Evolutionary conservation across 1,140 invertebrate species (phyloP), one percentile per base, ranked within the genome.

Genomic region (Drosophila santomea): DNA sequence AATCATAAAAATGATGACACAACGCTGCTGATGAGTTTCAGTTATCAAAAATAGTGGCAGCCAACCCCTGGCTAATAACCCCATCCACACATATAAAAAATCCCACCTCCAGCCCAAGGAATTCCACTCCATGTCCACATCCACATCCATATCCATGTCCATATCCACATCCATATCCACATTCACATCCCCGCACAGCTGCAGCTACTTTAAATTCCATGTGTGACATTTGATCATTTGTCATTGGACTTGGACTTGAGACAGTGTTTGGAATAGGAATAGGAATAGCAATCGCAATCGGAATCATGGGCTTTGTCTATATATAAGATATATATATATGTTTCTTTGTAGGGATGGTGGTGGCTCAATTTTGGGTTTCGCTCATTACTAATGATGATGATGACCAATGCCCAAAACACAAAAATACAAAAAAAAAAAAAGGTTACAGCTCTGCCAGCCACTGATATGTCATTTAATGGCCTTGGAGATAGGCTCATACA

Each of bases 121-220:
- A 63, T 23, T 48, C 60, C 63, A 48, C 63, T 64, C 63, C 12
- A 67, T n/a, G 28, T 38, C 61, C 48, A 67, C 20, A 36, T 38
- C 61, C 48, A 67, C n/a, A 36, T 38, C 61, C 48, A 67, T 2
- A 20, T 38, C 61, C 48, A 17, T 17, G 17, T 20, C 20, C 20
- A 20, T 2, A 20, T 64, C 63, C 20, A 20, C 1, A 20, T 64
- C 63, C 48, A 17, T 20, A 20, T 20, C 20, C 20, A 20, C 20
- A 20, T 64, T 60, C 12, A 67, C 20, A 36, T 38, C 61, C 48
- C 14, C 15, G 48, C 78, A 59, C 79, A 83, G 83, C 80, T 88
- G 84, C 62, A 88, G 83, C 83, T 88, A 88, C 83, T 88, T 88
- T 88, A 88, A 88, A 88, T 88, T 88, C 83, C 84, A 88, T 88